Evolutionary conservation across 2,113 vertebrate genomes (phyloP).

Genomic region (Microtus ochrogaster): DNA sequence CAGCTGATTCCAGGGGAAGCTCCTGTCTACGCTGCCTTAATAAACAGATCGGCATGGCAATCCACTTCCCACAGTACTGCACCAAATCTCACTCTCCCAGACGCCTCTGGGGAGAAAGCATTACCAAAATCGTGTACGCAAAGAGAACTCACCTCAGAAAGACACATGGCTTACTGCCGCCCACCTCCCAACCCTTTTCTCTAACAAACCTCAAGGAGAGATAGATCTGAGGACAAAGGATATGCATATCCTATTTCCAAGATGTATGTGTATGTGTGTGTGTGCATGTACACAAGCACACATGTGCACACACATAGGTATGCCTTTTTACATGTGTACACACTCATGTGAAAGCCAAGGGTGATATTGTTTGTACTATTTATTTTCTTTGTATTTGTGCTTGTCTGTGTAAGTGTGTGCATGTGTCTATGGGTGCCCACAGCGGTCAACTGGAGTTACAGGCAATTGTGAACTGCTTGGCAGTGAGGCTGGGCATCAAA

Average conservation of each 20-base stretch:
- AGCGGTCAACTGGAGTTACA: not conserved
- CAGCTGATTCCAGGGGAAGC: not conserved
- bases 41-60: not conserved
- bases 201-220: slow-evolving; percentile 18
- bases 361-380: not conserved
- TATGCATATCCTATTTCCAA: not conserved
- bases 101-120: not conserved
- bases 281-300: too few relatives aligned
- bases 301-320: not conserved
- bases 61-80: too few relatives aligned
- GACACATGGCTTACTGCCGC: not conserved
- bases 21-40: not conserved
- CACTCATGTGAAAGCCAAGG: not conserved
- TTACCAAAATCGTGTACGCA: not conserved
- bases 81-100: not conserved
- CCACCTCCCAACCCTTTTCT: not conserved
- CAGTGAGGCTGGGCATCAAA: not conserved
- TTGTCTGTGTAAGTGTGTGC: not conserved
- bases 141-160: not conserved
- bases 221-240: not conserved
- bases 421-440: not conserved
- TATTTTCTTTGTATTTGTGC: not conserved
- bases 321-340: not conserved
- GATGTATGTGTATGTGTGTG: not conserved
- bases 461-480: not conserved